Evolutionary conservation across 2,113 vertebrate genomes (phyloP).

Genomic region (Neofelis nebulosa): DNA sequence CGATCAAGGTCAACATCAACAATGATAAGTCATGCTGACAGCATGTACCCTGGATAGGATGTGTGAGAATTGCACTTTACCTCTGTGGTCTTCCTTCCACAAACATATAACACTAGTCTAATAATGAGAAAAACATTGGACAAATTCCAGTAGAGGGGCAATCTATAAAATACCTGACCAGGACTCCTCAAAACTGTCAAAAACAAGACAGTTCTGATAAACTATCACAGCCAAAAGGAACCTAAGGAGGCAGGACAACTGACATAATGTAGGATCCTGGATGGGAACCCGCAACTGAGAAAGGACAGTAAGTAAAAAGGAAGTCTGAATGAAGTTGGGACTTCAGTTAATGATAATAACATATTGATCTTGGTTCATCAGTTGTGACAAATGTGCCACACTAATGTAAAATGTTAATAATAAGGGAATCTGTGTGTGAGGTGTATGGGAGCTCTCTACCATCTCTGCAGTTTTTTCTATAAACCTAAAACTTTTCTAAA

Average conservation of each 20-base stretch:
- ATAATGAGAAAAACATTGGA: conserved; percentile 12
- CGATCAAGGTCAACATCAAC: background rate
- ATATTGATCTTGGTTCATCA: background rate
- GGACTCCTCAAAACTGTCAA: background rate
- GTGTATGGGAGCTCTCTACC: background rate
- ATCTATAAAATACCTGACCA: background rate
- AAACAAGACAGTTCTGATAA: conserved; percentile 31
- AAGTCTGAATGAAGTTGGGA: conserved; percentile 21
- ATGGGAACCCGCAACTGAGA: background rate
- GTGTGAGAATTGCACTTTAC: background rate
- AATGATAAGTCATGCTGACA: background rate
- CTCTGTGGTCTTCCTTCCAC: conserved; percentile 12
- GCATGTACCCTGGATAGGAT: background rate
- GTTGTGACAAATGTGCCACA: background rate
- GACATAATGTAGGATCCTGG: background rate
- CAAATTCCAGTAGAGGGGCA: background rate
- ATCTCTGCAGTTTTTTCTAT: background rate
- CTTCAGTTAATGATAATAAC: background rate
- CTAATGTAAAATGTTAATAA: background rate
- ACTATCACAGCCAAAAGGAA: conserved; percentile 5
- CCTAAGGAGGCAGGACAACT: background rate
- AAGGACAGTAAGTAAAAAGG: conserved; percentile 6
- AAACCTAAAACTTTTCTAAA: background rate
- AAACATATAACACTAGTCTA: background rate
- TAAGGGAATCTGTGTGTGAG: background rate